A percentile compares a stretch with the other conserved stretches of the same genome.
phyloP scores from a whole-genome alignment of 2,113 vertebrate genomes.

The Macquaria australasica region DNA sequence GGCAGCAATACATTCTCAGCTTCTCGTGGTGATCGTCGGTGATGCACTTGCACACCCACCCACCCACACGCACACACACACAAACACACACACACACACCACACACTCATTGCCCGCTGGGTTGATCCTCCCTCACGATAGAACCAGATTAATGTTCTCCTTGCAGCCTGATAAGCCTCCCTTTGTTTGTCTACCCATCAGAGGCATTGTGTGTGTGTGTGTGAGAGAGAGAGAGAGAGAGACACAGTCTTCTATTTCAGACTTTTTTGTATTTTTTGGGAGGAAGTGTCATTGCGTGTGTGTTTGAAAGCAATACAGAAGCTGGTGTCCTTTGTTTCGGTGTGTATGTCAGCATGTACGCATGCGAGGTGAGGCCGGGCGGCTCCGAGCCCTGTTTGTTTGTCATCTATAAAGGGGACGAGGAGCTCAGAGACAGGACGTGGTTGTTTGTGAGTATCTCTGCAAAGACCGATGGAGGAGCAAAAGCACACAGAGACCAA shows the following conservation, averaged over 20 bases:
- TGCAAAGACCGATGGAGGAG: conserved; percentile 37
- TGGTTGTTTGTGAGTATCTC: conserved; percentile 61
- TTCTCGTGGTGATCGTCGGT: conserved; percentile 49
- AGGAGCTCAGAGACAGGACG: conserved; percentile 36
- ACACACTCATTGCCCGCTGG: conserved; percentile 36
- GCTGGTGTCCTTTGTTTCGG: conserved; percentile 10
- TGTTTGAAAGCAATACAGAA: not conserved
- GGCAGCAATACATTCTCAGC: conserved; percentile 29
- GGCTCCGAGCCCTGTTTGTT: conserved; percentile 47
- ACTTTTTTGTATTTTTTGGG: conserved; percentile 13
- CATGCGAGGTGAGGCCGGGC: conserved; percentile 20
- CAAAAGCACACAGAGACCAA: conserved; percentile 1
- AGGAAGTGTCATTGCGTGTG: conserved; percentile 13
- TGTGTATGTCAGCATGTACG: conserved; percentile 35
- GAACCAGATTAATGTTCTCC: conserved; percentile 76
- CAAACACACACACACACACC: conserved; percentile 3
- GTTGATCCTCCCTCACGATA: conserved; percentile 67
- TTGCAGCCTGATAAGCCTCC: conserved; percentile 69
- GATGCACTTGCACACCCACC: conserved; percentile 44
- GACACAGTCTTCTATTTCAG: conserved; percentile 23
- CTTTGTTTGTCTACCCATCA: conserved; percentile 62
- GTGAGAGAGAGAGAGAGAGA: too few species aligned
- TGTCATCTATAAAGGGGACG: conserved; percentile 54
- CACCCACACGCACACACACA: conserved; percentile 43
- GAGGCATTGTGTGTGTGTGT: conserved; percentile 13